Base-by-base conservation (phyloP, 2,113 vertebrate species). In the Oreochromis spilurus region DNA sequence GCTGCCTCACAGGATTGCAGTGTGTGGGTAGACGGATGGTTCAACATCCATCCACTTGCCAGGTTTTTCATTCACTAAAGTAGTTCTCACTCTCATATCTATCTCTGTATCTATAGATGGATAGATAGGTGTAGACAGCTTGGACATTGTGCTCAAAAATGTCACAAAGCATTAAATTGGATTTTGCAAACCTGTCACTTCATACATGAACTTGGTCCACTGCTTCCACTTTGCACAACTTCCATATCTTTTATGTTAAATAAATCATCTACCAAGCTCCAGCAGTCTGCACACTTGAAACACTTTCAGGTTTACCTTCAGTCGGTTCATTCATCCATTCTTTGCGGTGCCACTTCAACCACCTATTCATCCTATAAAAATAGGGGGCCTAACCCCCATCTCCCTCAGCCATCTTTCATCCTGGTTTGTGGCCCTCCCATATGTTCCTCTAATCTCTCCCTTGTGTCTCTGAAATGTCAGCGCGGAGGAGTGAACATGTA, bases 381-480 rank as follows among this genome's bases (percentile, higher is more conserved):
- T 83, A 94, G 83, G 90, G 92, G 91, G 91, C 84, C 90, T 88
- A 91, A 89, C 94, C 94, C 94, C 94, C 93, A 95, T 95, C 91
- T 91, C 86, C 86, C 84, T 89, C 82, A 83, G 31, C 90, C 89
- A 94, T 95, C 94, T 95, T 94, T 95, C 93, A 91, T 93, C 91
- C 90, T 72, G 88, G 89, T 84, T 88, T 86, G 91, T 90, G 90
- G 91, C 93, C 91, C 94, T 92, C 93, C 93, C 91, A 93, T 92
- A 92, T 88, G 93, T 72, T 87, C 91, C 88, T 90, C 91, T 96
- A 94, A 95, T 94, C 92, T 94, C 92, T 95, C 92, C 93, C 92
- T 91, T 81, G 88, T 95, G 94, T 92, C 91, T 95, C 92, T 89
- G 93, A 93, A 96, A 96, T 93, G 93, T 95, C 94, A 93, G 89